Base-by-base conservation (phyloP, 30 jellyfish, hydroid and myxozoan species). In the Hydractinia symbiolongicarpus region DNA sequence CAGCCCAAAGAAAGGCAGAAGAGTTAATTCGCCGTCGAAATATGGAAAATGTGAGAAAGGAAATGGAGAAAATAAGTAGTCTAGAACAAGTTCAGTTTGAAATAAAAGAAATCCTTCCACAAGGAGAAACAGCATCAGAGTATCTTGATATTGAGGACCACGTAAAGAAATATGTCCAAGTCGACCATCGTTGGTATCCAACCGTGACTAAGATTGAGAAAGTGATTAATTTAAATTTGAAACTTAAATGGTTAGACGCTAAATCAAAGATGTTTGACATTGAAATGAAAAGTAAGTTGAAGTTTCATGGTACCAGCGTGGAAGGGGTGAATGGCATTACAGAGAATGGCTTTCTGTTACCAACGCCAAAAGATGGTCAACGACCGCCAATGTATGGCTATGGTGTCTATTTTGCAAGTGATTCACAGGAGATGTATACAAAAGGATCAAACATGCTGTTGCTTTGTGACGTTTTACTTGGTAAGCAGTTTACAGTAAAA, bases 331-430 rank as follows among this genome's bases (percentile, higher is more conserved):
- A 82, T 5, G 73, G 85, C 8, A 87, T 87, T 66, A 77, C 80
- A 54, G 55, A 54, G 61, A 81, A 75, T n/a, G 96, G 96, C 6
- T 87, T 87, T 57, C 81, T 88, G 50, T 53, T 87, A 62, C 96
- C 96, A 5, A 44, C 19, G 74, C 16, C 74, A 6, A 30, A 30
- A 30, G 4, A 4, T 64, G 9, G 52, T n/a, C 10, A 52, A 16
- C 66, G 82, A 14, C 76, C 86, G 5, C 89, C 89, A 44, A 87
- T 87, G 96, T 87, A 81, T 61, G 96, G 96, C 2, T 52, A 74
- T 21, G 96, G 96, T 9, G 82, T 87, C 8, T 87, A 87, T 82
- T 82, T 87, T 66, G 96, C 96, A 9, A 87, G 86, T 15, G 96
- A 87, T 57, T 87, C 96, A 5, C 96, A 81, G 51, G 51, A 13